phyloP scores from a whole-genome alignment of 2,113 vertebrate genomes.

The Hemichromis elongatus region DNA sequence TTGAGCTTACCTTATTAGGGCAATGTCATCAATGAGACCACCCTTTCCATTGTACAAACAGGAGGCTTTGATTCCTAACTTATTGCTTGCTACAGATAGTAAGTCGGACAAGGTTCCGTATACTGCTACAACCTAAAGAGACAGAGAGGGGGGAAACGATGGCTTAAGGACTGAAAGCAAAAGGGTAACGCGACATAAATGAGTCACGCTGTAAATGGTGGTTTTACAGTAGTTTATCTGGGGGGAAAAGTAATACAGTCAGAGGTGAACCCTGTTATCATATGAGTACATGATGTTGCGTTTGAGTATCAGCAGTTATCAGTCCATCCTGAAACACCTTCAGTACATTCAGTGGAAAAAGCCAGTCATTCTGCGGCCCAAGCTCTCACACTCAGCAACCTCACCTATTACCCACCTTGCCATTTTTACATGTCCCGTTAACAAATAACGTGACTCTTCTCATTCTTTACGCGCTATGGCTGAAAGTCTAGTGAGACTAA shows the following conservation, averaged over 20 bases:
- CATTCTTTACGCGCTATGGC: conserved; percentile 75
- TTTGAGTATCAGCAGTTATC: background rate
- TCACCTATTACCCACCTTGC: conserved; percentile 80
- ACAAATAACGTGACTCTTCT: conserved; percentile 94
- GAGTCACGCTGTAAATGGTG: background rate
- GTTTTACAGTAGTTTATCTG: background rate
- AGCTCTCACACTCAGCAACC: background rate
- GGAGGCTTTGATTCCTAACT: conserved; percentile 90
- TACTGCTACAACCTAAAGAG: conserved; percentile 89
- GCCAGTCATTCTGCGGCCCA: conserved; percentile 34
- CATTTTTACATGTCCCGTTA: conserved; percentile 89
- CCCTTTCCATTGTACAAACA: conserved; percentile 92
- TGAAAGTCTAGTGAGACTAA: background rate
- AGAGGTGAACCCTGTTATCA: too few species aligned
- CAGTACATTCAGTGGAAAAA: conserved; percentile 6
- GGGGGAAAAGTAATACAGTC: background rate
- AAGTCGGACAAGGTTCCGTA: conserved; percentile 90
- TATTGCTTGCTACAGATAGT: conserved; percentile 91
- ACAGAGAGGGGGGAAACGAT: background rate
- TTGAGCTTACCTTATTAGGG: conserved; percentile 83
- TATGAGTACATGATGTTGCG: background rate
- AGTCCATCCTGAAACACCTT: background rate
- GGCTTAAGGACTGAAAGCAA: background rate
- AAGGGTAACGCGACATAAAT: background rate
- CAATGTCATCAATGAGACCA: conserved; percentile 93